Evolutionary conservation across 2,888 invertebrate species (phyloP), one percentile per base, ranked within the genome.

Genomic region (Philereme vetulata): DNA sequence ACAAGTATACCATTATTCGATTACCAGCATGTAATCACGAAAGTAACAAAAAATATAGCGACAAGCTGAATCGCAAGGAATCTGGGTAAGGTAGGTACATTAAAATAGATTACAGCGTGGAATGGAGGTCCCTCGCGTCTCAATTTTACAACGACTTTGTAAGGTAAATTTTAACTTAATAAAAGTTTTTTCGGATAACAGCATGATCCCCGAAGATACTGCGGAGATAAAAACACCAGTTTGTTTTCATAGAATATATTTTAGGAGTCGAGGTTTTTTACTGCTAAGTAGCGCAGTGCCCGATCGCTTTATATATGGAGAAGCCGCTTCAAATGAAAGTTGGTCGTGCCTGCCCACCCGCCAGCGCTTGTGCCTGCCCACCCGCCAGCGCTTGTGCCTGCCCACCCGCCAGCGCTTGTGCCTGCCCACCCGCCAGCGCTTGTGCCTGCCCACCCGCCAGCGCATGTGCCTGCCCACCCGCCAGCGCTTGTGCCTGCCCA

Each of bases 131-230:
- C 53, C 51, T 38, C 11, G 51, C 49, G 50, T 33, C 53, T 44
- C 38, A 51, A 63, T 58, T 57, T 56, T 55, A 64, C 64, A 66
- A 58, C 52, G 51, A 54, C 52, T 60, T 55, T 57, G 48, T 52
- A 42, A 63, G 58, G 47, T 61, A 66, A 58, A 62, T 66, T 68
- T 66, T 64, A 66, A 68, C 65, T 65, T 65, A 60, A 66, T 65
- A 66, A 68, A 66, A 68, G 51, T 66, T 63, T 64, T 62, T 62
- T 57, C 40, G 43, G 64, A 63, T 57, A 59, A 64, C 8, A 55
- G 45, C 11, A 42, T 49, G 47, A 60, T 60, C 62, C 56, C 60
- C 56, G 45, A 49, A 56, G 60, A 61, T 59, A 47, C 60, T 45
- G 64, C 62, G 48, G n/a, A 57, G 64, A 66, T 68, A 66, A 64